Conservation (phyloP, 2,113 vertebrate species). For the Gymnarchus niloticus region DNA sequence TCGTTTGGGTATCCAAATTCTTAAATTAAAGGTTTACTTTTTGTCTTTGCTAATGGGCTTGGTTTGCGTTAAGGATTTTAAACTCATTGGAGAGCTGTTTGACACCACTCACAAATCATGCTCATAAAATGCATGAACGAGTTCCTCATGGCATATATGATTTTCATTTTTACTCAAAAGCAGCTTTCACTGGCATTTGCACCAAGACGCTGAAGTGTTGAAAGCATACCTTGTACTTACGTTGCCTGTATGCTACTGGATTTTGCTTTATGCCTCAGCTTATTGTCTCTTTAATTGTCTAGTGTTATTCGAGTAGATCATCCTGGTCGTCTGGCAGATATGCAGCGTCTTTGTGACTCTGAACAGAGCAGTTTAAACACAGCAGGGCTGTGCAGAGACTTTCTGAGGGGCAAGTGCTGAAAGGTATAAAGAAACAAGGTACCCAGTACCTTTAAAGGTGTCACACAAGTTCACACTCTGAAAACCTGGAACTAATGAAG, state of each 20-base stretch:
- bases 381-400: too few relatives aligned
- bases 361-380: neutral
- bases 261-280: constrained; percentile 52
- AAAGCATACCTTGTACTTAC: constrained; percentile 26
- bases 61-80: neutral
- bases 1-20: neutral
- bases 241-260: constrained; percentile 42
- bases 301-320: constrained; percentile 42
- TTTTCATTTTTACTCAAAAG: constrained; percentile 34
- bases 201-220: constrained; percentile 26
- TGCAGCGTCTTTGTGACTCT: constrained; percentile 47
- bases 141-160: constrained; percentile 8
- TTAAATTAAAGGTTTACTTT: constrained; percentile 20
- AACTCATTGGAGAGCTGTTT: neutral
- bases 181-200: constrained; percentile 42
- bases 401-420: too few relatives aligned
- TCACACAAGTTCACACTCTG: too few relatives aligned
- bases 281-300: constrained; percentile 50
- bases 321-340: constrained; percentile 49
- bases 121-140: neutral
- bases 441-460: too few relatives aligned
- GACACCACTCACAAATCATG: neutral
- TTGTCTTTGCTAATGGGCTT: constrained; percentile 29
- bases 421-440: too few relatives aligned
- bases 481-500: too few relatives aligned